phyloP scores from a whole-genome alignment of 92 coral and sea anemone genomes.

The Chrysogorgia sp. region DNA sequence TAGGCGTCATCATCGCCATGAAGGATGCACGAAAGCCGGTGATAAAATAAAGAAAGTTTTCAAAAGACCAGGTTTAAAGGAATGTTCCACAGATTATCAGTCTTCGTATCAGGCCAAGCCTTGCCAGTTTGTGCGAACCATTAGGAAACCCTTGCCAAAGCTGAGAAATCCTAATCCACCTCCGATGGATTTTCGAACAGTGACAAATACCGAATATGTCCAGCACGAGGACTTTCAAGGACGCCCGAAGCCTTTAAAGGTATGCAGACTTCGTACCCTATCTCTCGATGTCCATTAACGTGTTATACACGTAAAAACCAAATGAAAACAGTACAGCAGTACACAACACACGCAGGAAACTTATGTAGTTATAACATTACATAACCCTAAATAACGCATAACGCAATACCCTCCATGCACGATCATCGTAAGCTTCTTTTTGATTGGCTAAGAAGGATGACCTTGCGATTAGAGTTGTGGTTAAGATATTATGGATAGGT shows the following conservation, averaged over 20 bases:
- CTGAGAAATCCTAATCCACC: slow-evolving; percentile 94
- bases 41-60: slow-evolving; percentile 78
- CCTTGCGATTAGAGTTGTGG: too few species aligned
- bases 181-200: slow-evolving; percentile 97
- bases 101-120: slow-evolving; percentile 72
- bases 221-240: slow-evolving; percentile 53
- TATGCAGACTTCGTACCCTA: slow-evolving; percentile 10
- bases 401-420: too few species aligned
- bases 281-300: too few species aligned
- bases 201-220: slow-evolving; percentile 73
- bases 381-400: too few species aligned
- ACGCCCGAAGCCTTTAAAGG: slow-evolving; percentile 69
- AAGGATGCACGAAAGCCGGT: slow-evolving; percentile 75
- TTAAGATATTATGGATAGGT: too few species aligned
- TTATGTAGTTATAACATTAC: too few species aligned
- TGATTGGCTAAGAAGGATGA: too few species aligned
- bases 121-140: slow-evolving; percentile 52
- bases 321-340: background rate
- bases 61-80: slow-evolving; percentile 84
- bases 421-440: too few species aligned
- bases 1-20: slow-evolving; percentile 89
- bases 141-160: slow-evolving; percentile 81
- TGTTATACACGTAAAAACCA: too few species aligned
- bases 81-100: slow-evolving; percentile 78
- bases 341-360: background rate